Evolutionary conservation across 35 echinoderm and acorn worm species (phyloP), one percentile per base, ranked within the genome.

Genomic region (Hemicentrotus pulcherrimus): DNA sequence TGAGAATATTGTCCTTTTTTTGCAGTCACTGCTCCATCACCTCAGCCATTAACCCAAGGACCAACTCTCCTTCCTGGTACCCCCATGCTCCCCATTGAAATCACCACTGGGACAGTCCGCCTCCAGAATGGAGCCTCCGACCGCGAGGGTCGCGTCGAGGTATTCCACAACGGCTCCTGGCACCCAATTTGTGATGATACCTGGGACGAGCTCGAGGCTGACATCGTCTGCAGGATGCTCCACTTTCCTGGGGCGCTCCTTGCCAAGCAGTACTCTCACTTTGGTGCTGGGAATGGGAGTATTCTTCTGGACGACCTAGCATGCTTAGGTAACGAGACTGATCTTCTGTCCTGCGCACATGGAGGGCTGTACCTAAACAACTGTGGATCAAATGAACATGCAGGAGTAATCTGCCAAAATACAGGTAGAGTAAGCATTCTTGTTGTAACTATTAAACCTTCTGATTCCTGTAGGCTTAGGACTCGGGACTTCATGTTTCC

Each of bases 221-320:
- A 30, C 19, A 47, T 94, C 61, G 65, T 86, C 94, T 94, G 94
- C 65, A 32, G 47, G 12, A 45, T 28, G 94, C 94, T 94, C 31
- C 60, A 31, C 55, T 94, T 85, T 9, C 86, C 28, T 5, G 48
- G 46, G 22, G 48, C 88, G 7, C 5, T 91, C 24, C 18, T 59
- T 10, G 85, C 94, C 6, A 32, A 48, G 9, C 48, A 11, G 32
- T 31, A 45, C 32, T 48, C 86, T 35, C 22, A 46, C 47, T 96
- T 96, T 95, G 96, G 96, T 30, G 86, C 41, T 13, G 96, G 96
- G 4, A 35, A 33, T 31, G 96, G 96, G 16, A 35, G 24, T 10
- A 96, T 96, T 31, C 24, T 86, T n/a, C 28, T 96, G 30, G 96
- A 96, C 60, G 94, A 96, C 50, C 61, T 96, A 2, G 22, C 11